A percentile compares a stretch with the other conserved stretches of the same genome.
These are phyloP conservation scores for Rhea americana DNA, from an alignment of 2,113 vertebrate species.

Conservation along the genomic window DNA sequence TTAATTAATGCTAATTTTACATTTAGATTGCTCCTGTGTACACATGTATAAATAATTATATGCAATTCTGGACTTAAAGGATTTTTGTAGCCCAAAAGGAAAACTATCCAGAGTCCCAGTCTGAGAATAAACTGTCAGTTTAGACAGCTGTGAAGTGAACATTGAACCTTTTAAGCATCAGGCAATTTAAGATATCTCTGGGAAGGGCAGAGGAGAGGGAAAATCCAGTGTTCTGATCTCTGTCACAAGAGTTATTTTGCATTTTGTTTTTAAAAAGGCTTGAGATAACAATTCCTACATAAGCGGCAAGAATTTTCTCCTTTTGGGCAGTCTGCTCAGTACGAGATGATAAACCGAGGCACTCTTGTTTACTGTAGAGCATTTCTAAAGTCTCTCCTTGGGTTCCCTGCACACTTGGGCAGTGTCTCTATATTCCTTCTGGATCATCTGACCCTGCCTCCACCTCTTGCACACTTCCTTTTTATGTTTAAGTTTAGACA, in stretches of 20 bases:
- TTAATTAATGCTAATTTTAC: conserved; percentile 60
- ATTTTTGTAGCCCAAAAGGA: not conserved
- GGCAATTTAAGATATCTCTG: not conserved
- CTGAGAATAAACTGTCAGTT: not conserved
- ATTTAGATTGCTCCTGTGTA: conserved; percentile 27
- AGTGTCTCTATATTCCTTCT: not conserved
- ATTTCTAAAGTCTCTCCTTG: not conserved
- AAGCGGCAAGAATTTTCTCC: rapidly evolving
- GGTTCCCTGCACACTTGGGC: not conserved
- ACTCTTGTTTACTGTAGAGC: not conserved
- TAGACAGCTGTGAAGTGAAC: not conserved
- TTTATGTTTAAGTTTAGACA: not conserved
- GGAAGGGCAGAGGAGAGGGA: not conserved
- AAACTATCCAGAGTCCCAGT: not conserved
- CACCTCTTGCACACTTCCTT: not conserved
- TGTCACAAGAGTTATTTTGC: not conserved
- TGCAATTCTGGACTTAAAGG: not conserved
- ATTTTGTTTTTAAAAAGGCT: not conserved
- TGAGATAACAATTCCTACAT: not conserved
- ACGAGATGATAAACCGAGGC: not conserved
- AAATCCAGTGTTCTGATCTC: not conserved
- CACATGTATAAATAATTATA: conserved; percentile 27
- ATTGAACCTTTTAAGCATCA: not conserved
- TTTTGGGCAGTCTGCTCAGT: not conserved
- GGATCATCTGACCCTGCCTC: not conserved